phyloP scores from a whole-genome alignment of 1,140 invertebrate genomes.

The Penaeus japonicus region DNA sequence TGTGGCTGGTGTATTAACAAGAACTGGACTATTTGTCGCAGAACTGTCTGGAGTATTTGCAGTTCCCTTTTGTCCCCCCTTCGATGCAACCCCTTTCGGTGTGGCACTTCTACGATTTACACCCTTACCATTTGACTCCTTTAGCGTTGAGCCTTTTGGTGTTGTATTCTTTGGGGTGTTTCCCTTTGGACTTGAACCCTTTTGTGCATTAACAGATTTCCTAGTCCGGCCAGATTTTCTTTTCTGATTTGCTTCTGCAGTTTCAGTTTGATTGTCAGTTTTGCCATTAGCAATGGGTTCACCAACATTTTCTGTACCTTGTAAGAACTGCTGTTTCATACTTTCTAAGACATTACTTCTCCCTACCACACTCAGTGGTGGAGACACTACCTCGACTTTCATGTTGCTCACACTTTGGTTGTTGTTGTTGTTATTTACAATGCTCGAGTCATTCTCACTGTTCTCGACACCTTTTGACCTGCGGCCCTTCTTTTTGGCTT shows the following conservation, averaged over 20 bases:
- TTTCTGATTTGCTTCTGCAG: slow-evolving; percentile 6
- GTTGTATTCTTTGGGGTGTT: background rate
- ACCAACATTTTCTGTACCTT: slow-evolving; percentile 50
- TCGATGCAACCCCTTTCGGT: background rate
- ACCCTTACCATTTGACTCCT: background rate
- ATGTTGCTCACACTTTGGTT: slow-evolving; percentile 46
- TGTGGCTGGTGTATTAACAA: background rate
- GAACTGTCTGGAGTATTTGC: background rate
- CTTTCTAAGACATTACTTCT: slow-evolving; percentile 56
- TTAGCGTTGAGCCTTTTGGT: background rate
- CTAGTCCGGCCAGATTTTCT: slow-evolving; percentile 38
- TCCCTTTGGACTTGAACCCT: background rate
- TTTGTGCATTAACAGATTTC: slow-evolving; percentile 4
- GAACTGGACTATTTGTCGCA: background rate
- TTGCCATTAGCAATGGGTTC: slow-evolving; percentile 35
- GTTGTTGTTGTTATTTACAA: slow-evolving; percentile 54
- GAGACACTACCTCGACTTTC: slow-evolving; percentile 50
- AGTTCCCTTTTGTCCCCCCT: background rate
- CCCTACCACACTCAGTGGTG: slow-evolving; percentile 50
- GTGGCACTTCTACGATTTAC: background rate
- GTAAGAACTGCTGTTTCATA: slow-evolving; percentile 58
- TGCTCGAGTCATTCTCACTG: slow-evolving; percentile 45
- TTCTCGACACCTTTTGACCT: slow-evolving; percentile 34
- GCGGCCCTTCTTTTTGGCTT: background rate
- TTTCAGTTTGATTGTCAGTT: background rate